phyloP scores from a whole-genome alignment of 2,888 invertebrate species.

The Scrobipalpa costella region DNA sequence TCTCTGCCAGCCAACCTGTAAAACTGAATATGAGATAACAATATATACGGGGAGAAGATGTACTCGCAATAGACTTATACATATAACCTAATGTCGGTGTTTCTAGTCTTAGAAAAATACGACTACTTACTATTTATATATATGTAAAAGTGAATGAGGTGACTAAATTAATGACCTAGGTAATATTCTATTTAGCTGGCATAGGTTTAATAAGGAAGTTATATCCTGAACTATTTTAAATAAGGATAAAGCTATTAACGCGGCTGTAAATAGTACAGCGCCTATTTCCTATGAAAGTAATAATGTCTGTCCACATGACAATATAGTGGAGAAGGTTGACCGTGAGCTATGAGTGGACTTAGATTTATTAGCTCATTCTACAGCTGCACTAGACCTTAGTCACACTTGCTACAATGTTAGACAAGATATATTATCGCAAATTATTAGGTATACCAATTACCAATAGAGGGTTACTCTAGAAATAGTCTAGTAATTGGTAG shows the following conservation, averaged over 20 bases:
- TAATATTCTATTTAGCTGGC: too few relatives aligned
- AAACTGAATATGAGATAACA: too few relatives aligned
- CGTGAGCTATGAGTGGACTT: background rate
- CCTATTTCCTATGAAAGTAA: conserved; percentile 3
- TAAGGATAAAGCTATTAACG: conserved; percentile 12
- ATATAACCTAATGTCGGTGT: too few relatives aligned
- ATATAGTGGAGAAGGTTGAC: background rate
- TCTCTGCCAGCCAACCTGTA: too few relatives aligned
- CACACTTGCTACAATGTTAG: background rate
- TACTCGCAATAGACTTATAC: too few relatives aligned
- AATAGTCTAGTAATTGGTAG: background rate
- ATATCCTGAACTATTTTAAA: conserved; percentile 12
- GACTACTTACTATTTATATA: too few relatives aligned
- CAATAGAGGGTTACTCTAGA: background rate
- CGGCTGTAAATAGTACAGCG: background rate
- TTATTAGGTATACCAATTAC: background rate
- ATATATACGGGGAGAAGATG: too few relatives aligned
- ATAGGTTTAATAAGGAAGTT: background rate
- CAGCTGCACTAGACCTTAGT: background rate
- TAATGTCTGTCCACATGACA: background rate
- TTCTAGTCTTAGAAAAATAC: too few relatives aligned
- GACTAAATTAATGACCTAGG: too few relatives aligned
- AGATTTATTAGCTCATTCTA: background rate
- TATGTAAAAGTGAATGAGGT: too few relatives aligned
- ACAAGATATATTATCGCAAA: background rate